Percentiles rank a stretch among this genome's conserved stretches.
Evolutionary conservation across 2,113 vertebrate species (phyloP).

Genomic region (Malurus cyaneus): DNA sequence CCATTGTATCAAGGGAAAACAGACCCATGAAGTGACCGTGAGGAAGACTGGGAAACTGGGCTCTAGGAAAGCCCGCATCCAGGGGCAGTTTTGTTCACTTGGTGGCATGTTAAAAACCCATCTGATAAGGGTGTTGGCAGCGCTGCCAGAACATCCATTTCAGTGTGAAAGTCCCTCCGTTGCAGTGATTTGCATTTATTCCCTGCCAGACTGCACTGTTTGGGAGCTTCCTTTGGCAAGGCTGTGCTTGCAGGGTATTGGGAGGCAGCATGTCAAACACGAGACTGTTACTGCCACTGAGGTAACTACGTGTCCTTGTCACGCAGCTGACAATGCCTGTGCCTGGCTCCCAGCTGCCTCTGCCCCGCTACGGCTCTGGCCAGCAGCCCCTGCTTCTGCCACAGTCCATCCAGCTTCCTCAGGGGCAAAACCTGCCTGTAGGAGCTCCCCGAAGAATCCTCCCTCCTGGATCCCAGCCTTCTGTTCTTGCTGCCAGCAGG

Average conservation of each 20-base stretch:
- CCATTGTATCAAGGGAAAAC: neutral
- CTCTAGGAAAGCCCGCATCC: neutral
- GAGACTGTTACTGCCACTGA: neutral
- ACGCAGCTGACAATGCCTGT: constrained; percentile 93
- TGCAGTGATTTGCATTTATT: neutral
- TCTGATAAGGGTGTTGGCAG: neutral
- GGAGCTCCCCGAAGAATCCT: constrained; percentile 90
- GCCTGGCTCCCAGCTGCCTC: constrained; percentile 89
- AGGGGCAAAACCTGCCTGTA: constrained; percentile 92
- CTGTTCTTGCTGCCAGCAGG: constrained; percentile 85
- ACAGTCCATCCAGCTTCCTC: constrained; percentile 96
- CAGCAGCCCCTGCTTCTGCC: constrained; percentile 95
- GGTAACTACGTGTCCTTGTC: constrained; percentile 46
- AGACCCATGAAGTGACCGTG: neutral
- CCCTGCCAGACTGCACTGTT: neutral
- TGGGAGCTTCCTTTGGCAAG: neutral
- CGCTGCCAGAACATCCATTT: neutral
- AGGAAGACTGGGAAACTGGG: neutral
- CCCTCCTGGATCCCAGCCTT: constrained; percentile 88
- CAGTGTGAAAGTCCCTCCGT: neutral
- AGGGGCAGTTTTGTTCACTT: neutral
- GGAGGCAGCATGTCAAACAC: neutral
- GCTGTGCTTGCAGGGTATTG: neutral
- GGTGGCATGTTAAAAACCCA: neutral
- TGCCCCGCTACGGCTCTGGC: constrained; percentile 91